phyloP scores from a whole-genome alignment of 2,797 vertebrate species.

The Molossus alvarezi region DNA sequence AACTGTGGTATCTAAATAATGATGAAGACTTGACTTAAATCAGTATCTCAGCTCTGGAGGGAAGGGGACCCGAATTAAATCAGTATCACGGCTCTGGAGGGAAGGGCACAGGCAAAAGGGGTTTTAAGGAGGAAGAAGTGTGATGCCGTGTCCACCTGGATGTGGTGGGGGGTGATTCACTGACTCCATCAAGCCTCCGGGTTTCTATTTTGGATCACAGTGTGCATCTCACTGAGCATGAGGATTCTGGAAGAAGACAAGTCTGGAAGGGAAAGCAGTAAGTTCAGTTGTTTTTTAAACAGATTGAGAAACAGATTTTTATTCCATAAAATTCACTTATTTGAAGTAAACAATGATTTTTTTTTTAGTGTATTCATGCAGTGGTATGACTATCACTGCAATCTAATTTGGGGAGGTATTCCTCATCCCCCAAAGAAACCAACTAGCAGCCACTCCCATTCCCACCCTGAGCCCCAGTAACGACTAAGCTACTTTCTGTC shows the following conservation, averaged over 20 bases:
- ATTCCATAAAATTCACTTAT: not conserved
- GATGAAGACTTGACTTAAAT: not conserved
- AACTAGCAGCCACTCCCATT: not conserved
- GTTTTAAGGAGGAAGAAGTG: not conserved
- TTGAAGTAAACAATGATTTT: no score
- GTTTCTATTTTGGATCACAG: not conserved
- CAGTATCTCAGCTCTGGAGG: not conserved
- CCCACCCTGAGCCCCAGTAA: not conserved
- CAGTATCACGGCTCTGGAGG: no score
- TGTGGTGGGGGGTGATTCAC: not conserved
- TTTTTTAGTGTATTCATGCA: not conserved
- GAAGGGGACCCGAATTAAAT: no score
- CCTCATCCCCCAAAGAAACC: not conserved
- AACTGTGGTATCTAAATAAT: not conserved
- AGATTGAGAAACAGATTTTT: constrained; percentile 30
- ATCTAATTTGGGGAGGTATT: not conserved
- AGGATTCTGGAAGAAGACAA: not conserved
- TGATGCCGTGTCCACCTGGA: not conserved
- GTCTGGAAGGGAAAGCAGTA: not conserved
- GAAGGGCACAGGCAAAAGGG: not conserved
- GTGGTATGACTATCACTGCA: not conserved
- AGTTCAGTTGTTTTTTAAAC: not conserved
- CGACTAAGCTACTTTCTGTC: not conserved
- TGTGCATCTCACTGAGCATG: not conserved
- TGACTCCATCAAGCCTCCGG: not conserved